phyloP scores from a whole-genome alignment of 2,888 invertebrate genomes.

The Lycaena phlaeas region DNA sequence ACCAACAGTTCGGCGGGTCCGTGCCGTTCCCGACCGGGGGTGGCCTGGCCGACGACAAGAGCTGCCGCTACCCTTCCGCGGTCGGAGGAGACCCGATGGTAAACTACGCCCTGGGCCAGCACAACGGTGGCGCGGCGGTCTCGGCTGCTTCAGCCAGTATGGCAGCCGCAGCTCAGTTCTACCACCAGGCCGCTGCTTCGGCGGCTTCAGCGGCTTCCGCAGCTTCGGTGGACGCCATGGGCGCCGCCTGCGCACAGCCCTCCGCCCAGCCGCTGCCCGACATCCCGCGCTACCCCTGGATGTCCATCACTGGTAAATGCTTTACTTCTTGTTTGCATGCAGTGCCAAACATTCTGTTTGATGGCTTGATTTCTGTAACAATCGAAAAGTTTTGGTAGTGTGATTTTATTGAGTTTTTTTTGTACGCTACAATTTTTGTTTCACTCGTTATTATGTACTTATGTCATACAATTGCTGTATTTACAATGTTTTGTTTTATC shows the following conservation, averaged over 20 bases:
- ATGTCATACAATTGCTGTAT: too few species aligned
- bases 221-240: constrained; percentile 85
- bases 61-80: constrained; percentile 84
- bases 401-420: not conserved
- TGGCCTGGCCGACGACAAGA: constrained; percentile 81
- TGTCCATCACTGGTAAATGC: constrained; percentile 94
- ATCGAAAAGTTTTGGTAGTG: not conserved
- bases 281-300: constrained; percentile 95
- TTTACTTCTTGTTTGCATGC: constrained; percentile 51
- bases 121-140: constrained; percentile 80
- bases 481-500: too few species aligned
- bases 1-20: constrained; percentile 81
- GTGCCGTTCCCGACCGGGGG: constrained; percentile 79
- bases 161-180: constrained; percentile 87
- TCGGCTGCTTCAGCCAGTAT: constrained; percentile 78
- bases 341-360: not conserved
- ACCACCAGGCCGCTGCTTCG: constrained; percentile 87
- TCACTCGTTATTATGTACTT: not conserved
- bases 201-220: constrained; percentile 84
- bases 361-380: constrained; percentile 10
- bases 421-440: not conserved
- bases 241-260: constrained; percentile 85
- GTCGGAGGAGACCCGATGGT: constrained; percentile 81
- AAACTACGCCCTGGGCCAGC: constrained; percentile 85
- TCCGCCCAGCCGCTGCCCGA: constrained; percentile 92